Evolutionary conservation across 1,140 invertebrate species (phyloP), one percentile per base, ranked within the genome.

Genomic region (Hirudo medicinalis): DNA sequence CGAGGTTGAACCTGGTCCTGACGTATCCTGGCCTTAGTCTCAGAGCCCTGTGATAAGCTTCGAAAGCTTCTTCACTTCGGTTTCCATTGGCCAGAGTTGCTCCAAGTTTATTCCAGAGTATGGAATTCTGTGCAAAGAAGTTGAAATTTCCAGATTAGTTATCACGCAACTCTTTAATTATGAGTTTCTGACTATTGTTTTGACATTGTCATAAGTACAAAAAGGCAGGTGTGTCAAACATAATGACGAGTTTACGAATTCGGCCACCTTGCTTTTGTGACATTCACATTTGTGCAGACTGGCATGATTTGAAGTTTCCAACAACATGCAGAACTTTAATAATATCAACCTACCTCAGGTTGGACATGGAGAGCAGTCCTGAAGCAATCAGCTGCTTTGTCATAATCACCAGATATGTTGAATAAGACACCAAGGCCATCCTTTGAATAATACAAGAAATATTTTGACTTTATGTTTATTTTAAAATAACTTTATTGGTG

Each of bases 311-410:
- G 54, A 57, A 57, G 54, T 3, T 57, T n/a, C 9, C 54, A 57
- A 57, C 5, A 20, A 9, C 5, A n/a, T 57, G 54, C 20, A 57
- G 29, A 71, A 25, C 27, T 19, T 54, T 15, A 71, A 57, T 57
- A 55, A 71, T 25, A 13, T 29, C 32, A 22, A 36, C 70, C 55
- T 72, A 84, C 90, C 76, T 93, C 85, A 36, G 89, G 90, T 77
- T 86, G 85, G 13, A 89, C 88, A 81, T 89, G 87, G 15, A 98
- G 80, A 0, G 95, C 94, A 54, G 92, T 86, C 78, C 87, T 87
- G 80, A 98, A 96, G 82, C 94, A 99, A 83, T 99, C 96, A 3
- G 90, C 89, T 29, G 95, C 95, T 85, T 96, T 96, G 76, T 94
- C 90, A 82, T 91, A 96, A 80, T 98, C 93, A 60, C 89, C 89